Evolutionary conservation across 2,888 invertebrate genomes (phyloP).

Genomic region (Hymenopus coronatus): DNA sequence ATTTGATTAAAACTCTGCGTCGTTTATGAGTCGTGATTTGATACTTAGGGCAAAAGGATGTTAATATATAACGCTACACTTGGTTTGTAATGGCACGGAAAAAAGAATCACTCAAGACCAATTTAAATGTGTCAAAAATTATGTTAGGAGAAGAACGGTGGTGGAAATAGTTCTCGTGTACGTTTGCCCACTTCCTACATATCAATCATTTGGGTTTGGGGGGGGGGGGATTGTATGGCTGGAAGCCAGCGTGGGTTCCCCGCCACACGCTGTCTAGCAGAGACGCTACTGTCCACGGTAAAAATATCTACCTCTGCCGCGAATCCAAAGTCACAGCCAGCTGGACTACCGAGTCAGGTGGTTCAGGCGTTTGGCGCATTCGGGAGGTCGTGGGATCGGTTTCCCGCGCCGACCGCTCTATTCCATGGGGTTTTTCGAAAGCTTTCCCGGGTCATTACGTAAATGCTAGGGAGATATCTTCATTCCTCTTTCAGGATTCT

Average conservation of each 20-base stretch:
- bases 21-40: background rate
- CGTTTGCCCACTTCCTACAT: background rate
- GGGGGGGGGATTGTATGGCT: background rate
- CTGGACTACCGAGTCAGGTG: no score
- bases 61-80: background rate
- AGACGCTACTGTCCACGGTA: background rate
- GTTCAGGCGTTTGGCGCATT: no score
- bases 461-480: no score
- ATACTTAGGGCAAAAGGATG: background rate
- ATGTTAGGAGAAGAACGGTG: background rate
- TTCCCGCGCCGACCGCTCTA: no score
- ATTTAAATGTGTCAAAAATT: background rate
- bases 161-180: background rate
- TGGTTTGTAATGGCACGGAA: background rate
- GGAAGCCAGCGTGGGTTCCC: background rate
- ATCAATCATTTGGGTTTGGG: background rate
- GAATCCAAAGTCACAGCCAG: background rate
- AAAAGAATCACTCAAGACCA: background rate
- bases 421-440: no score
- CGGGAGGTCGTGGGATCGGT: no score
- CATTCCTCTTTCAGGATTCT: no score
- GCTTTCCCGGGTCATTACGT: no score
- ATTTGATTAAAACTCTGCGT: background rate
- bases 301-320: background rate
- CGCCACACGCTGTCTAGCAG: background rate